Base-by-base conservation (phyloP, 2,888 invertebrate genomes). In the Hymenopus coronatus region DNA sequence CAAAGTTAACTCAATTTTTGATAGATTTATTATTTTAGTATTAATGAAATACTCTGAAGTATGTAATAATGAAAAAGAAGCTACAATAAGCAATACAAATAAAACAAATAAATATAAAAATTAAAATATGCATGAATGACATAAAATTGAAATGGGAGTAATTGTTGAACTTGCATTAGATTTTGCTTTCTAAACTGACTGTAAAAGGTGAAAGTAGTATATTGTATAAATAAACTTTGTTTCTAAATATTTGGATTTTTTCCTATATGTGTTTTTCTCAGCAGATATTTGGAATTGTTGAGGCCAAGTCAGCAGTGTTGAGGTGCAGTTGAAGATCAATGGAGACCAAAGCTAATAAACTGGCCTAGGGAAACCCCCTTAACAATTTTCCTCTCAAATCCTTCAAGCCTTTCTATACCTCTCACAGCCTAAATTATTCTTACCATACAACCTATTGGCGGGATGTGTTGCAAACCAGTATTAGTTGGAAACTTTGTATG, bases 381-480 rank as follows among this genome's bases (percentile, higher is more conserved):
- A n/a, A 30, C n/a, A 84, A 70, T 84, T 46, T 54, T 84, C 82
- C 40, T 54, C 54, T 54, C 20, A 15, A 70, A 15, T 70, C 54
- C 54, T 70, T 6, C 54, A 20, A 20, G 40, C 20, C 88, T 27
- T 27, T 33, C 70, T n/a, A 27, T 40, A 85, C n/a, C 20, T 85
- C 20, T 25, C 28, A 28, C n/a, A 28, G 33, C 33, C 33, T 70
- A 40, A 83, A 83, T 87, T 85, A 54, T 83, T 85, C 70, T 82
- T 81, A 46, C 46, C 40, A 54, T 85, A 70, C 25, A 70, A 70
- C 54, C 54, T 70, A 2, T 88, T 88, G 90, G 90, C 90, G 90
- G 90, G 90, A 90, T 90, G 90, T 90, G 85, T 90, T 90, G 90
- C 90, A 89, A 84, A 82, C 14, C 12, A 84, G n/a, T 88, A 28